Percentiles rank a stretch among this genome's conserved stretches.
Evolutionary conservation across 2,888 invertebrate genomes (phyloP).

Genomic region (Dermolepida albohirtum): DNA sequence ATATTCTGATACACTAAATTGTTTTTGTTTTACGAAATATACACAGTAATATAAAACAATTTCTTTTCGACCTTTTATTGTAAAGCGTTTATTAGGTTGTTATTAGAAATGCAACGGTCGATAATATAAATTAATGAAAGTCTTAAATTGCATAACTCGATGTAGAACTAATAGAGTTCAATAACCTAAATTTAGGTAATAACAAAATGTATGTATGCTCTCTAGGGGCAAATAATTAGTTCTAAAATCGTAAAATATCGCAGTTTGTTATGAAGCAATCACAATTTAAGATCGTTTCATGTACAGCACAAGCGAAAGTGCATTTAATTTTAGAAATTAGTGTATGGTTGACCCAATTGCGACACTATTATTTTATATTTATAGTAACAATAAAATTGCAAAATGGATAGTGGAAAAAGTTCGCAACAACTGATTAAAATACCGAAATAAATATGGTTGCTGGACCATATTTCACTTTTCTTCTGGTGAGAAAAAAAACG

Average conservation of each 20-base stretch:
- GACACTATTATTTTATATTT: conserved; percentile 8
- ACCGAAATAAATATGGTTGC: too few relatives aligned
- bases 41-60: too few relatives aligned
- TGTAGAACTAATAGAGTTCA: conserved; percentile 21
- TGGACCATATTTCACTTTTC: too few relatives aligned
- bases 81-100: neutral
- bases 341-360: conserved; percentile 10
- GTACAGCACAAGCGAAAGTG: conserved; percentile 8
- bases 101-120: neutral
- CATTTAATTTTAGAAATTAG: conserved; percentile 21
- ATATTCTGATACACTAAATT: too few relatives aligned
- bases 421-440: too few relatives aligned
- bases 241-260: conserved; percentile 14
- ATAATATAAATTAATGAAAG: conserved; percentile 18
- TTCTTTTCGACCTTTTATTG: too few relatives aligned
- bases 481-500: too few relatives aligned
- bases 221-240: conserved; percentile 21
- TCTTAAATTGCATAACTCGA: conserved; percentile 20
- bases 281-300: conserved; percentile 13
- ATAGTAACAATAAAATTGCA: conserved; percentile 1
- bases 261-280: conserved; percentile 17
- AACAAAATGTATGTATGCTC: conserved; percentile 10
- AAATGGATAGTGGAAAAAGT: neutral
- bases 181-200: conserved; percentile 32
- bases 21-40: too few relatives aligned